Percentiles rank a stretch among this genome's conserved stretches.
Evolutionary conservation across 2,113 vertebrate genomes (phyloP).

Genomic region (Pluvianellus socialis): DNA sequence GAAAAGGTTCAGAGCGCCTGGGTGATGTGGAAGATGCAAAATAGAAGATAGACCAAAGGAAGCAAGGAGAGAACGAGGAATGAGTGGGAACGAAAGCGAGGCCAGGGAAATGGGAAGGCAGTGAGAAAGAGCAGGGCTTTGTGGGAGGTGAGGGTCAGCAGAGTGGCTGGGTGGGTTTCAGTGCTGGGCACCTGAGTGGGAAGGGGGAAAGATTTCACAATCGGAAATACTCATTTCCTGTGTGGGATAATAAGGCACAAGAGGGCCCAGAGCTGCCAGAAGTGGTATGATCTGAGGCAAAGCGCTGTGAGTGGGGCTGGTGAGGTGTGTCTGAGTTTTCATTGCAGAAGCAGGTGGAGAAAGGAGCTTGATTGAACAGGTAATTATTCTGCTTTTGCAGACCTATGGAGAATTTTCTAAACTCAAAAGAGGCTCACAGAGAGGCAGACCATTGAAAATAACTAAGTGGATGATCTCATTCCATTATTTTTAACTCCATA

Average conservation of each 20-base stretch:
- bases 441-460: slow-evolving; percentile 42
- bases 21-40: background rate
- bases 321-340: background rate
- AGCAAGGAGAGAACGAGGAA: background rate
- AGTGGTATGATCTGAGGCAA: background rate
- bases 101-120: background rate
- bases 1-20: background rate
- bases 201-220: background rate
- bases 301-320: background rate
- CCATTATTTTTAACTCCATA: slow-evolving; percentile 74
- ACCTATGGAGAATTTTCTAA: slow-evolving; percentile 20
- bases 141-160: background rate
- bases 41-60: background rate
- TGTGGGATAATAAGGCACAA: background rate
- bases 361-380: background rate
- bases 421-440: background rate
- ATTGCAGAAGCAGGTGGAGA: background rate
- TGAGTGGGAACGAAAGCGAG: background rate
- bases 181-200: background rate
- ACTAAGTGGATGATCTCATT: slow-evolving; percentile 70
- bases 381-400: slow-evolving; percentile 18
- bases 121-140: background rate
- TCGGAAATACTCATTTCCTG: background rate
- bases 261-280: background rate
- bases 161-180: background rate